Base-by-base conservation (phyloP, 2,888 invertebrate genomes). In the Prosopocoilus inquinatus region DNA sequence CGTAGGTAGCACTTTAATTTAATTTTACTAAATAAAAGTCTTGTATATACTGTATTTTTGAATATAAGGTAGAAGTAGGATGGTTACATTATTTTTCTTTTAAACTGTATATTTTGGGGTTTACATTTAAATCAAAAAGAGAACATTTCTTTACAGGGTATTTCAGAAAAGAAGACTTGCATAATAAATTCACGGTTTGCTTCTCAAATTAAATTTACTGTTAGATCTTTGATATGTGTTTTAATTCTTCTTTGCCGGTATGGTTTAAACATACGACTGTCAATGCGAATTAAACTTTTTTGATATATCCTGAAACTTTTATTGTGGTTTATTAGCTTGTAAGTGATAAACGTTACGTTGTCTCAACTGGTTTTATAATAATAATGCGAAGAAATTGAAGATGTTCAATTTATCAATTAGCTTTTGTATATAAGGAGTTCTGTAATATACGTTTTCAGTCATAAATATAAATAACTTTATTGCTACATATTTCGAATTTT, bases 1-100 rank as follows among this genome's bases (percentile, higher is more conserved):
- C 34, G 9, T 20, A 52, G 35, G 41, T 47, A 33, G 2, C 15
- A n/a, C 12, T 28, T 44, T 36, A 46, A 28, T 52, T 52, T 49
- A 39, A 53, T 20, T 44, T 35, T 47, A 39, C 35, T 46, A 13
- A 50, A 47, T n/a, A 48, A 59, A 44, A 57, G 52, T 50, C 55
- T 53, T 67, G 67, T 69, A 67, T 54, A 69, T 68, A 69, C 63
- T 67, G 65, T 67, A 66, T 63, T 66, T 62, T 66, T 64, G 57
- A 64, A 63, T 59, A 61, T 57, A 53, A 45, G n/a, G 52, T 57
- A 57, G 57, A 16, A 33, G 35, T 55, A 50, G 47, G 36, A 34
- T 50, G 32, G 12, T 20, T 41, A 51, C 15, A 38, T 20, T 38
- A 48, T 45, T 32, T 47, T 36, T 47, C 48, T 49, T 53, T 45